These are phyloP conservation scores for Lepidochrysops patricia DNA, from an alignment of 2,888 invertebrate species.

Conservation along the genomic window DNA sequence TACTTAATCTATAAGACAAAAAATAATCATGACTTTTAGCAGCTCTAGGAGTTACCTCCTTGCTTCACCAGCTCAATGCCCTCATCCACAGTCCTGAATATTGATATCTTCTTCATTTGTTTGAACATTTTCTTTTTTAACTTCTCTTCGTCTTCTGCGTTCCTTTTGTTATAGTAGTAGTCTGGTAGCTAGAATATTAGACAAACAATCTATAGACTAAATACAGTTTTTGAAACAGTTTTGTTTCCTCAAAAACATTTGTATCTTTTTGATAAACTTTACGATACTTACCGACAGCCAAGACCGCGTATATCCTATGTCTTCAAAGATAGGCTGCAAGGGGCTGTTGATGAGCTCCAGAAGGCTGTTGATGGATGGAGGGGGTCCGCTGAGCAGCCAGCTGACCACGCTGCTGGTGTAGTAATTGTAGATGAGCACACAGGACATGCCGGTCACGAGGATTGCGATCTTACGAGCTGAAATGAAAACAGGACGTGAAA, in stretches of 20 bases:
- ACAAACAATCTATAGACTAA: neutral
- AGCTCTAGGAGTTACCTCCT: no score
- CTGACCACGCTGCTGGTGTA: conserved; percentile 76
- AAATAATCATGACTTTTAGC: no score
- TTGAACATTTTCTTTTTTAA: conserved; percentile 44
- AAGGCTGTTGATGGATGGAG: conserved; percentile 66
- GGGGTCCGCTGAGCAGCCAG: conserved; percentile 66
- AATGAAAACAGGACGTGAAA: conserved; percentile 12
- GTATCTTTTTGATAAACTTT: no score
- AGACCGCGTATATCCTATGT: conserved; percentile 59
- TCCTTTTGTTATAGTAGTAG: conserved; percentile 49
- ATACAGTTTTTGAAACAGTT: neutral
- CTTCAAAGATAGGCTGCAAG: conserved; percentile 62
- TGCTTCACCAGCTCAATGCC: conserved; percentile 39
- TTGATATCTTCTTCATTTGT: conserved; percentile 35
- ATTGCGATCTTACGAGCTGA: conserved; percentile 47
- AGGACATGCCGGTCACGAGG: conserved; percentile 49
- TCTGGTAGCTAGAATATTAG: conserved; percentile 21
- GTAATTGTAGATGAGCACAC: conserved; percentile 70
- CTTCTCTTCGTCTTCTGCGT: conserved; percentile 44
- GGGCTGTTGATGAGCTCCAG: conserved; percentile 64
- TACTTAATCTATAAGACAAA: no score
- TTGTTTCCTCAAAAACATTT: no score
- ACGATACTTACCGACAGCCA: conserved; percentile 47
- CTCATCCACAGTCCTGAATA: conserved; percentile 16